Base-by-base conservation (phyloP, 2,113 vertebrate genomes). In the Xenus cinereus region DNA sequence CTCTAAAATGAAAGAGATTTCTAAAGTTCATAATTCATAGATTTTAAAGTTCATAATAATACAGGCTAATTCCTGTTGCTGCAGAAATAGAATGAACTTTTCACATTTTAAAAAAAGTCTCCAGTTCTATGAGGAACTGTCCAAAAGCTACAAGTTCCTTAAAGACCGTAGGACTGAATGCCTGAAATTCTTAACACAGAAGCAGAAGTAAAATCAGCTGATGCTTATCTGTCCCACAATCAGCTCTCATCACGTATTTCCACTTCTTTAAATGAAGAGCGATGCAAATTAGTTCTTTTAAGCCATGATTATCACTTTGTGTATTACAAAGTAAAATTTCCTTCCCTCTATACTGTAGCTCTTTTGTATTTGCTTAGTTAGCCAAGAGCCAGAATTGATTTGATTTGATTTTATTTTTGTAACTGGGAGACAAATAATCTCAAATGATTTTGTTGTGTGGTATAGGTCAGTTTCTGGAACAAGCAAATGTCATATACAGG, bases 131-230 rank as follows among this genome's bases (percentile, higher is more conserved):
- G 24, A 81, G 56, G 72, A 97, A 94, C 45, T 74, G 46, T 18
- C 53, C 37, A 82, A 90, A 84, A 68, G 14, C 67, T 82, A 30
- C 35, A 89, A 96, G 51, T 90, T 96, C 82, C 89, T 91, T 95
- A 95, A 95, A 89, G 83, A 76, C 3, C 26, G 30, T 33, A n/a
- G 63, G 89, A 51, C 53, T 79, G 76, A 41, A 71, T 72, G 64
- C 22, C 27, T 94, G 72, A 67, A 94, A 90, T 15, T 35, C 33
- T 69, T 69, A 77, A 21, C 50, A 63, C 2, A 50, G 68, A 97
- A 81, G 53, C 59, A 89, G 86, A 96, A 95, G 78, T 94, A 86
- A 93, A 97, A 93, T 84, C 26, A 91, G 27, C 33, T 86, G 74
- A 67, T 87, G 12, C 60, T 77, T 95, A 89, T 89, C 84, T 95